phyloP scores from a whole-genome alignment of 2,113 vertebrate species.

The Eidolon helvum region DNA sequence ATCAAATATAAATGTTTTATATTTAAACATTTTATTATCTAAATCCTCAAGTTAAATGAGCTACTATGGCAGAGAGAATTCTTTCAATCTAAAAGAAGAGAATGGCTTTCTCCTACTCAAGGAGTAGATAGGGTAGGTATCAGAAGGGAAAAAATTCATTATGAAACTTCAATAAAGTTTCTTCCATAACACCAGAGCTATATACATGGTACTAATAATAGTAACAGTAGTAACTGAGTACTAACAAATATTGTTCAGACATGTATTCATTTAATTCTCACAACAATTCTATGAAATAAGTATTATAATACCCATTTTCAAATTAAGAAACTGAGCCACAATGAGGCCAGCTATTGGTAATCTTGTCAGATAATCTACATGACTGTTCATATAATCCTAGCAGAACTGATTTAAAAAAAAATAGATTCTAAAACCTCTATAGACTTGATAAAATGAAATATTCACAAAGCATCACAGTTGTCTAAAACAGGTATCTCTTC shows the following conservation, averaged over 20 bases:
- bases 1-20: slow-evolving; percentile 20
- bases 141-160: background rate
- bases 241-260: background rate
- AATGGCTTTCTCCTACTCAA: background rate
- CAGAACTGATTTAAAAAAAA: background rate
- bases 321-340: slow-evolving; percentile 44
- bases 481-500: background rate
- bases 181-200: background rate
- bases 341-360: background rate
- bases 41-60: slow-evolving; percentile 33
- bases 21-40: slow-evolving; percentile 26
- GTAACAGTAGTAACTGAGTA: background rate
- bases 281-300: slow-evolving; percentile 27
- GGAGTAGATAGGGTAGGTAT: background rate
- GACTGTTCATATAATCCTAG: background rate
- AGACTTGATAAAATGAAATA: slow-evolving; percentile 16
- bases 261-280: slow-evolving; percentile 10
- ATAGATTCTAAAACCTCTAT: background rate
- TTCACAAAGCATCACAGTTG: background rate
- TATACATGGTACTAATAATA: background rate
- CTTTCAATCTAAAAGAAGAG: slow-evolving; percentile 37
- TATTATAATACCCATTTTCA: slow-evolving; percentile 15
- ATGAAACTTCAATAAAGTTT: background rate
- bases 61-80: background rate
- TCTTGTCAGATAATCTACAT: background rate